phyloP scores from a whole-genome alignment of 2,888 invertebrate species.

The Drosophila colorata region DNA sequence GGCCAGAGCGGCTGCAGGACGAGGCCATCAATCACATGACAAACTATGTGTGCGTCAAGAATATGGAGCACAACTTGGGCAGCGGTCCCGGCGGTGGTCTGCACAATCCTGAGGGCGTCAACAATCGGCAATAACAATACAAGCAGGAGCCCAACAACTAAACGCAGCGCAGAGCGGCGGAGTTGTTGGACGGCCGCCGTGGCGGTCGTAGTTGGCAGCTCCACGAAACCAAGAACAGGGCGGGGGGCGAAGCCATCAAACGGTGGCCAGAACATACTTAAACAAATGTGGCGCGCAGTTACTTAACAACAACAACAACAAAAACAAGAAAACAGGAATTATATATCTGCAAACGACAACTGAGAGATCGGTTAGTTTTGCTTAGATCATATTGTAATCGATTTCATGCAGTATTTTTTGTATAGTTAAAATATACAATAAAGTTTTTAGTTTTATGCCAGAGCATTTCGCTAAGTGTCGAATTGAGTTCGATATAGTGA shows the following conservation, averaged over 20 bases:
- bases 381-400: slow-evolving; percentile 62
- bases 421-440: slow-evolving; percentile 77
- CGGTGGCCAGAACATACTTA: slow-evolving; percentile 62
- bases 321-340: slow-evolving; percentile 44
- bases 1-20: slow-evolving; percentile 84
- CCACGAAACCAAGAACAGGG: slow-evolving; percentile 51
- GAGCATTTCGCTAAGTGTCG: slow-evolving; percentile 46
- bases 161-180: slow-evolving; percentile 33
- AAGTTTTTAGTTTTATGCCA: slow-evolving; percentile 66
- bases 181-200: slow-evolving; percentile 66
- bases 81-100: slow-evolving; percentile 57
- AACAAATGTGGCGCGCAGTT: slow-evolving; percentile 62
- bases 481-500: slow-evolving; percentile 63
- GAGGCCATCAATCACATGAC: slow-evolving; percentile 84
- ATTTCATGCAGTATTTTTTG: slow-evolving; percentile 78
- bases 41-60: slow-evolving; percentile 84
- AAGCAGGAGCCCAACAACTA: slow-evolving; percentile 81
- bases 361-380: slow-evolving; percentile 30
- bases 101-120: slow-evolving; percentile 80
- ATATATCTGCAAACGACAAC: slow-evolving; percentile 30
- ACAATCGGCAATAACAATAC: slow-evolving; percentile 84
- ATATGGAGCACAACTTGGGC: slow-evolving; percentile 84
- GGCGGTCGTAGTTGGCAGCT: slow-evolving; percentile 56
- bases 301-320: slow-evolving; percentile 51
- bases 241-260: slow-evolving; percentile 7